A percentile compares a stretch with the other conserved stretches of the same genome.
Evolutionary conservation across 2,888 invertebrate species (phyloP).

Genomic region (Cerastis leucographa): DNA sequence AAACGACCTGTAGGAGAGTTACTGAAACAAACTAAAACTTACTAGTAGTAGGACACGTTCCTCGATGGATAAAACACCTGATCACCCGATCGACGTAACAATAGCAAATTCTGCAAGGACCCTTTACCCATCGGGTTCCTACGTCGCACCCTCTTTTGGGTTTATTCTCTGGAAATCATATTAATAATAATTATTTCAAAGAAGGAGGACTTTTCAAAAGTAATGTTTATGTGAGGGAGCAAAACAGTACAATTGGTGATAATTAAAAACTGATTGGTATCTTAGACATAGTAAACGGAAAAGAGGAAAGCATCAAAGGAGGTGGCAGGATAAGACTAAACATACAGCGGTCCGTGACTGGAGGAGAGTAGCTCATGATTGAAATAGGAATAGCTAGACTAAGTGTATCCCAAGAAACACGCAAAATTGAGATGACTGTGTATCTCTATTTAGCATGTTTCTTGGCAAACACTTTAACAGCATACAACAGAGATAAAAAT

Average conservation of each 20-base stretch:
- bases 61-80: not conserved
- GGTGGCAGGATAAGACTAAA: too few species aligned
- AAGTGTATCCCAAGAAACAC: not conserved
- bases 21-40: not conserved
- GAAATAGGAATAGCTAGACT: not conserved
- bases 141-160: not conserved
- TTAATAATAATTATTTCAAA: not conserved
- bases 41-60: not conserved
- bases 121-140: not conserved
- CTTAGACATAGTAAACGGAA: too few species aligned
- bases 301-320: too few species aligned
- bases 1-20: not conserved
- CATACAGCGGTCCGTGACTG: not conserved
- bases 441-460: too few species aligned
- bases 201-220: not conserved
- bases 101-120: not conserved
- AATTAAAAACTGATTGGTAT: not conserved
- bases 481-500: not conserved
- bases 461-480: too few species aligned
- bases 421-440: too few species aligned
- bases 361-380: too few species aligned
- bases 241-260: not conserved
- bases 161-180: not conserved
- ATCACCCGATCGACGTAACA: not conserved
- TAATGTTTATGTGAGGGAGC: not conserved